phyloP scores from a whole-genome alignment of 2,113 vertebrate species.

The Notiomystis cincta region DNA sequence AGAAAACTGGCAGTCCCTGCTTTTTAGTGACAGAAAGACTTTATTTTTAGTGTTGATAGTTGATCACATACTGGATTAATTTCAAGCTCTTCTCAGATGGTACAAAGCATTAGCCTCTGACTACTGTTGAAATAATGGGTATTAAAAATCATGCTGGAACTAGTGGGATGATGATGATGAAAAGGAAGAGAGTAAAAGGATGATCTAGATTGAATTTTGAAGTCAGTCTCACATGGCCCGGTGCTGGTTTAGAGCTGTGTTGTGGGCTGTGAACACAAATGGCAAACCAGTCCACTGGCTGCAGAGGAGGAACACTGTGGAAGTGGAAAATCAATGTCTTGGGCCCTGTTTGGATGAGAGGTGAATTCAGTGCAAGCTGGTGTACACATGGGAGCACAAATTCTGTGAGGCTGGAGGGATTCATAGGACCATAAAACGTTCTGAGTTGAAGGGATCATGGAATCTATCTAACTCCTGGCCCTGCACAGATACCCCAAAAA shows the following conservation, averaged over 20 bases:
- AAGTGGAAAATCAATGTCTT: neutral
- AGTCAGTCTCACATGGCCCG: neutral
- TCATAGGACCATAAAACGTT: neutral
- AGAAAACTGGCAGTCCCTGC: conserved; percentile 37
- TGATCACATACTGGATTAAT: neutral
- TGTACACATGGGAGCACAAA: neutral
- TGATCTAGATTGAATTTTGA: neutral
- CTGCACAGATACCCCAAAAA: neutral
- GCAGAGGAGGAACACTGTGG: neutral
- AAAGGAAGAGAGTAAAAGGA: neutral
- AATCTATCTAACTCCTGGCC: neutral
- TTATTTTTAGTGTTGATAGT: conserved; percentile 55
- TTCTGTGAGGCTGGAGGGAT: neutral
- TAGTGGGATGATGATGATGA: neutral
- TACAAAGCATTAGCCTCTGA: neutral
- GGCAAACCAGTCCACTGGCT: rapidly evolving
- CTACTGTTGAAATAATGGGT: conserved; percentile 19
- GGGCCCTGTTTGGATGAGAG: neutral
- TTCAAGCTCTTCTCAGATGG: conserved; percentile 37
- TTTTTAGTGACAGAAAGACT: conserved; percentile 43
- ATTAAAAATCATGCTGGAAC: conserved; percentile 27
- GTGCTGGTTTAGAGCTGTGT: neutral
- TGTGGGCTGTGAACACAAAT: neutral
- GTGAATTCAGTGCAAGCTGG: neutral
- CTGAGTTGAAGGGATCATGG: neutral